Conservation (phyloP, 2,113 vertebrate genomes). For the Chrysemys picta region DNA sequence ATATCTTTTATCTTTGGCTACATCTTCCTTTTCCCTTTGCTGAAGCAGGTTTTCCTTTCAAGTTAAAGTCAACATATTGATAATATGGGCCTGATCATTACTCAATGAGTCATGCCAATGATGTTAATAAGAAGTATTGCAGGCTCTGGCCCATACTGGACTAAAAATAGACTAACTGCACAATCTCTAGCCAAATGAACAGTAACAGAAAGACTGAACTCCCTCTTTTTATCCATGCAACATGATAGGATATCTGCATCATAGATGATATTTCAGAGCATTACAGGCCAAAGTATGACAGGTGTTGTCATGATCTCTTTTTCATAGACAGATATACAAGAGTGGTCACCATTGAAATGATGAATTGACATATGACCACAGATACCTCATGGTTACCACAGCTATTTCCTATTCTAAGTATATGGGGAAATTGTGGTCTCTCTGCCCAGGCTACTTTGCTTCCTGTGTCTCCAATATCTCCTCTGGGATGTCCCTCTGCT, state of each 20-base stretch:
- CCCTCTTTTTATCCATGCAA: neutral
- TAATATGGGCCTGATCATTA: accelerated
- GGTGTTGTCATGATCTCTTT: neutral
- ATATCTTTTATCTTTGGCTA: neutral
- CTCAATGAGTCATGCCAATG: neutral
- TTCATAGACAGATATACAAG: neutral
- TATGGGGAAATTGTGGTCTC: neutral
- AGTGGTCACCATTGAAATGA: constrained; percentile 2
- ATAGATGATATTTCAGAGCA: neutral
- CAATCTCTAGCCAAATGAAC: neutral
- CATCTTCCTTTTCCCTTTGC: neutral
- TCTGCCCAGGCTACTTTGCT: neutral
- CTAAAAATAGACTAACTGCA: neutral
- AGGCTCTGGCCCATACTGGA: neutral
- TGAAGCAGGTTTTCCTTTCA: neutral
- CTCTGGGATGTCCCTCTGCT: neutral
- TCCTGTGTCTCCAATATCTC: neutral
- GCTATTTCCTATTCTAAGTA: constrained; percentile 44
- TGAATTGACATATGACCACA: neutral
- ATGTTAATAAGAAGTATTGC: neutral
- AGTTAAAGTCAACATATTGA: neutral
- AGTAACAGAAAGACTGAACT: neutral
- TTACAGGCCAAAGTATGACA: neutral
- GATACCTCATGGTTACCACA: neutral
- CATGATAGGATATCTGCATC: neutral